A percentile compares a stretch with the other conserved stretches of the same genome.
Evolutionary conservation across 2,888 invertebrate genomes (phyloP).

Genomic region (Diploptera punctata): DNA sequence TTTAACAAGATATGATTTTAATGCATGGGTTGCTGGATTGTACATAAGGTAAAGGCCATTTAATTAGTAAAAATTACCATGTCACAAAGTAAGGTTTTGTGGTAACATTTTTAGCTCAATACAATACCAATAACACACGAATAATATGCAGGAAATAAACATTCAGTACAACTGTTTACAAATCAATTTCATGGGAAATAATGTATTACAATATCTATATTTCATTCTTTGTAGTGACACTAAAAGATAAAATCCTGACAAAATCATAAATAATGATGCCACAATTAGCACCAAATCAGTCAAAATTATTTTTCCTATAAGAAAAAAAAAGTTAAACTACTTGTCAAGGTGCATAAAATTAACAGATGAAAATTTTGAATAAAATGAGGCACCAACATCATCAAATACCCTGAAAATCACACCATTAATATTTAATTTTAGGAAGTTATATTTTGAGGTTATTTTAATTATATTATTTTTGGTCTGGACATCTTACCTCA

Average conservation of each 20-base stretch:
- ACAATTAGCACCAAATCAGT: neutral
- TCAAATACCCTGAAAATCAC: constrained; percentile 18
- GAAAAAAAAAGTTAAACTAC: neutral
- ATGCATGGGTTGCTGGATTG: neutral
- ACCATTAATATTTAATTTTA: too few species aligned
- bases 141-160: neutral
- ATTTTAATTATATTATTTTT: too few species aligned
- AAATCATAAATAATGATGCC: neutral
- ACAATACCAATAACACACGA: constrained; percentile 12
- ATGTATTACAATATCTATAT: neutral
- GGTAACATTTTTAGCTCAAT: neutral
- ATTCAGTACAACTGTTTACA: neutral
- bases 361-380: neutral
- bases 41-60: constrained; percentile 19
- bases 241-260: neutral
- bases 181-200: neutral
- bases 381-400: constrained; percentile 10
- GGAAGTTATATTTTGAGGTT: too few species aligned
- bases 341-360: neutral
- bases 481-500: too few species aligned
- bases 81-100: neutral
- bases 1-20: constrained; percentile 18
- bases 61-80: constrained; percentile 6
- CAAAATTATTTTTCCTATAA: constrained; percentile 1
- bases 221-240: too few species aligned